These are phyloP conservation scores for Terebella lapidaria DNA, from an alignment of 2,888 invertebrate species.

Conservation along the genomic window DNA sequence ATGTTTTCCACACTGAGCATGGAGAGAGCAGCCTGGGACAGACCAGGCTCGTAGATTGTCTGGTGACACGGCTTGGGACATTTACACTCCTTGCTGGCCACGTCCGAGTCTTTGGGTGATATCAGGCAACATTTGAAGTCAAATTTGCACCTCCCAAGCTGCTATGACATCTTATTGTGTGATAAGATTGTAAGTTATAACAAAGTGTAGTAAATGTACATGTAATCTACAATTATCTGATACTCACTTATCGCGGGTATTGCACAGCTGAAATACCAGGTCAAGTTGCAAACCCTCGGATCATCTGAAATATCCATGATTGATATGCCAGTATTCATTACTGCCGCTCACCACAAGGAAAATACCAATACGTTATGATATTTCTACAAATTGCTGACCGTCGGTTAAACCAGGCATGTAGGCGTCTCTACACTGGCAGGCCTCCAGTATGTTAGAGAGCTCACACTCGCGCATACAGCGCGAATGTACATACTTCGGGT, in stretches of 20 bases:
- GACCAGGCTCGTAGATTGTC: constrained; percentile 24
- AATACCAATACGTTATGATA: too few relatives aligned
- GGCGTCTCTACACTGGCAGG: constrained; percentile 24
- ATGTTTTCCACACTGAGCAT: constrained; percentile 21
- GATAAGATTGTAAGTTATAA: too few relatives aligned
- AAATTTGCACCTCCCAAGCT: too few relatives aligned
- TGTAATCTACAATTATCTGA: background rate
- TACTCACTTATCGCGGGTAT: constrained; percentile 23
- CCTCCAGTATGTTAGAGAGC: constrained; percentile 12
- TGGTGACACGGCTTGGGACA: constrained; percentile 29
- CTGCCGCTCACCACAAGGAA: too few relatives aligned
- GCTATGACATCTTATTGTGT: too few relatives aligned
- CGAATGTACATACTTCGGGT: constrained; percentile 18
- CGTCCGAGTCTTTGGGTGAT: background rate
- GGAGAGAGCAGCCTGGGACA: constrained; percentile 27
- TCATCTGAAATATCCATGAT: constrained; percentile 22
- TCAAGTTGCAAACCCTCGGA: constrained; percentile 22
- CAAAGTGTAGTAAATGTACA: background rate
- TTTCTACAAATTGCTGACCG: too few relatives aligned
- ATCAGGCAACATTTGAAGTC: background rate
- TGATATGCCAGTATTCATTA: too few relatives aligned
- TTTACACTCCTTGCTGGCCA: constrained; percentile 2
- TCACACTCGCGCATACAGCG: constrained; percentile 26
- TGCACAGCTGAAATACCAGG: constrained; percentile 22
- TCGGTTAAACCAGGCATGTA: constrained; percentile 24